phyloP scores from a whole-genome alignment of 92 coral and sea anemone genomes.

The Parazoanthus swiftii region DNA sequence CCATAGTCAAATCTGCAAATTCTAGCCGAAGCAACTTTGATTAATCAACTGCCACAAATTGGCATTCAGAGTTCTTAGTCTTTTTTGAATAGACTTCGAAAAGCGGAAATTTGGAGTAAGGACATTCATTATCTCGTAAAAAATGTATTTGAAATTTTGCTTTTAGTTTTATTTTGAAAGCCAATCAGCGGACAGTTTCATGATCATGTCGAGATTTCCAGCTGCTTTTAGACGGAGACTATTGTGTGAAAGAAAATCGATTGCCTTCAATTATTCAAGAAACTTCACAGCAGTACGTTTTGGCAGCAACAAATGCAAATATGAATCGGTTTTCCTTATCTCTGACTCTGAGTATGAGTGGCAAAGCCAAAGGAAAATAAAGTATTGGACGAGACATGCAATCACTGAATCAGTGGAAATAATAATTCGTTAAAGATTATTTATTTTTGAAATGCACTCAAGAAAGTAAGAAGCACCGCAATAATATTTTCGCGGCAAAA shows the following conservation, averaged over 20 bases:
- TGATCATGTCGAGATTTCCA: not conserved
- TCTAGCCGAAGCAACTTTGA: not conserved
- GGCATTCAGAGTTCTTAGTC: not conserved
- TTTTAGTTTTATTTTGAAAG: conserved; percentile 4
- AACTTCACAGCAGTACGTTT: conserved; percentile 21
- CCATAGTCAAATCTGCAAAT: not conserved
- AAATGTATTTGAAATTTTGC: conserved; percentile 20
- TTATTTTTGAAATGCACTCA: too few relatives aligned
- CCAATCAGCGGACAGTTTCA: conserved; percentile 13
- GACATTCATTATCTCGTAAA: conserved; percentile 20
- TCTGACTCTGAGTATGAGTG: not conserved
- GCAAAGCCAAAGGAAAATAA: not conserved
- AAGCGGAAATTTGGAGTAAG: conserved; percentile 9
- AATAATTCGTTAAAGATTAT: not conserved
- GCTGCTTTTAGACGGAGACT: not conserved
- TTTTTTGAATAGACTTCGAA: not conserved
- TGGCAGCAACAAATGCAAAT: conserved; percentile 2
- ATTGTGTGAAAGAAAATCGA: conserved; percentile 8
- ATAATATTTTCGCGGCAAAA: not conserved
- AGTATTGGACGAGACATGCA: not conserved
- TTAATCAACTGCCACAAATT: not conserved
- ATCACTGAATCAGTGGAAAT: not conserved
- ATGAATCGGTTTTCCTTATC: not conserved
- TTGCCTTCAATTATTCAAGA: conserved; percentile 17
- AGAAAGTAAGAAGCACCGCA: not conserved